Base-by-base conservation (phyloP, 1,140 invertebrate genomes). In the Elymnias hypermnestra region DNA sequence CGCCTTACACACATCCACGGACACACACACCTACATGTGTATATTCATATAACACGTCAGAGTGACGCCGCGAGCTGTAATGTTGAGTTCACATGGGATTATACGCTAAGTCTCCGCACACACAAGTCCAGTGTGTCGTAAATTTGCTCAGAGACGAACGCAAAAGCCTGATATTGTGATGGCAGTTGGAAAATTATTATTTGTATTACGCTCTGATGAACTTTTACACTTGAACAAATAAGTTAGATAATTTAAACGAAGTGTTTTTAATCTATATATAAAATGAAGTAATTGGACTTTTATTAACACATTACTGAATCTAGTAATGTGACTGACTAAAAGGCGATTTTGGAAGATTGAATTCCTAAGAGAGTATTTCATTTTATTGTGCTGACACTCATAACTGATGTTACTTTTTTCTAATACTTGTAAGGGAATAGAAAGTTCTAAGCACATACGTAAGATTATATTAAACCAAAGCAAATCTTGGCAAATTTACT, bases 71-170 rank as follows among this genome's bases (percentile, higher is more conserved):
- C 63, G 57, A 60, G 63, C 57, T 45, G 63, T 64, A 59, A 64
- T 64, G 58, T 52, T 48, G 54, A 63, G 59, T 72, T 63, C 75
- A 63, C 65, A 60, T 53, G 72, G 75, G 69, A 83, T 83, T 83
- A 83, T 70, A 76, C 63, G 61, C 67, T 63, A 66, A 66, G 56
- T 64, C 60, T 58, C 57, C 44, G 33, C 18, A 45, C 47, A 44
- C 42, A 53, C 49, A 38, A 44, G 43, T 29, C 42, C 15, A 14
- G 17, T 36, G 42, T 35, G 42, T 36, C 42, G 33, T 39, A 31
- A 38, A 50, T 50, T 50, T 37, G 22, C 17, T n/a, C 14, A 50
- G 17, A 19, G 3, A 35, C 6, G 1, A 13, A 15, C 13, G 15
- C 4, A 37, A 26, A 42, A 50, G 29, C 28, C 21, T n/a, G 31